phyloP scores from a whole-genome alignment of 2,113 vertebrate species.

The Amazona vittata region DNA sequence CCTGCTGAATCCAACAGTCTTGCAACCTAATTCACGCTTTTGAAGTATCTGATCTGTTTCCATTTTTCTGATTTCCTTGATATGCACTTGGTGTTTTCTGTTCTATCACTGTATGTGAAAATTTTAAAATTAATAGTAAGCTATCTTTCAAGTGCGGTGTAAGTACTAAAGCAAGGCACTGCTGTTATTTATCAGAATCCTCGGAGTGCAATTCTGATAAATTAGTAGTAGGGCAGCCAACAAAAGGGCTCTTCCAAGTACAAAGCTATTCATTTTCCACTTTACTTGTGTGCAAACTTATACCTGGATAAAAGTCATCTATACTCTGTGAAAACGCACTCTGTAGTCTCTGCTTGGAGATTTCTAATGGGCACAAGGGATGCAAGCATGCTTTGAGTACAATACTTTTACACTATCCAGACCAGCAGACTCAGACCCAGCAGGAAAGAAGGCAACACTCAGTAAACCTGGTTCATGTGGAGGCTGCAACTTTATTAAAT shows the following conservation, averaged over 20 bases:
- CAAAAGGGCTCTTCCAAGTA: neutral
- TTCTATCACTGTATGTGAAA: neutral
- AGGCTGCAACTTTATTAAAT: conserved; percentile 69
- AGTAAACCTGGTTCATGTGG: conserved; percentile 58
- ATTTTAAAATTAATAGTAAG: neutral
- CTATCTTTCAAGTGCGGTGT: neutral
- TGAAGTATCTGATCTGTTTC: neutral
- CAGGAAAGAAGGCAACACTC: conserved; percentile 63
- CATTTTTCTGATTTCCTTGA: neutral
- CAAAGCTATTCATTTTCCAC: neutral
- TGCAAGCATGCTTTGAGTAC: neutral
- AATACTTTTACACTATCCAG: conserved; percentile 22
- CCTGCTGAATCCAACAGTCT: neutral
- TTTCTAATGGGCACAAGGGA: neutral
- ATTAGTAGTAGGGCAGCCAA: neutral
- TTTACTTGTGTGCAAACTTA: neutral
- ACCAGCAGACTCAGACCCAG: conserved; percentile 33
- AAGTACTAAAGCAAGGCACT: neutral
- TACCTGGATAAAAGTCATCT: neutral
- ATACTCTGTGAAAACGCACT: neutral
- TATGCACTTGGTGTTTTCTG: neutral
- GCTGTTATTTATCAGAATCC: neutral
- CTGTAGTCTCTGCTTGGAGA: neutral
- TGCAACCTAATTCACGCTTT: neutral
- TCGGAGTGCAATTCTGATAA: neutral